Conservation (phyloP, 2,888 invertebrate species). For the Leptothorax acervorum region DNA sequence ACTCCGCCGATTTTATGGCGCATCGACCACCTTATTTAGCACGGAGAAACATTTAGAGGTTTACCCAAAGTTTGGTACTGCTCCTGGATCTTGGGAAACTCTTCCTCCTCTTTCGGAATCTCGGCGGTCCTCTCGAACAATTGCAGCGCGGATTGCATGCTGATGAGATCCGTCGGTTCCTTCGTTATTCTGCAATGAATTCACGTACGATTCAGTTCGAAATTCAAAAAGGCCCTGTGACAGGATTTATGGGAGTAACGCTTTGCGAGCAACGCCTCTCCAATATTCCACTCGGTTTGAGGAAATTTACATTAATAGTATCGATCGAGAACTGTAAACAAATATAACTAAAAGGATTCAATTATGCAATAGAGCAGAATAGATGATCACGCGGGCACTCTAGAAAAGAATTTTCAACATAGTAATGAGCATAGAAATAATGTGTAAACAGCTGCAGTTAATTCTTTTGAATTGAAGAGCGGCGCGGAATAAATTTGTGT, state of each 20-base stretch:
- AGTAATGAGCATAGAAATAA: not conserved
- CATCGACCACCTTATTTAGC: slow-evolving; percentile 56
- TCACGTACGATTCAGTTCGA: slow-evolving; percentile 59
- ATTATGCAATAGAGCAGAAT: slow-evolving; percentile 33
- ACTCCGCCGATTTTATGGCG: slow-evolving; percentile 14
- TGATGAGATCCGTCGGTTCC: slow-evolving; percentile 91
- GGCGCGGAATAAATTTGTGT: not conserved
- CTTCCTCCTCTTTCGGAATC: slow-evolving; percentile 88
- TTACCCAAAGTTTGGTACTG: slow-evolving; percentile 90
- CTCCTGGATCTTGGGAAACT: slow-evolving; percentile 92
- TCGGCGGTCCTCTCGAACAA: slow-evolving; percentile 90
- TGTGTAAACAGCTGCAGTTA: slow-evolving; percentile 14
- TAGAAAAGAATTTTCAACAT: not conserved
- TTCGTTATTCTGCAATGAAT: slow-evolving; percentile 86
- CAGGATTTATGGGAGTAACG: slow-evolving; percentile 58
- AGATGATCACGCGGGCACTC: not conserved
- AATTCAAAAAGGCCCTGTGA: slow-evolving; percentile 50
- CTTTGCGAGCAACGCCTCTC: slow-evolving; percentile 44
- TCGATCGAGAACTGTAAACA: slow-evolving; percentile 48
- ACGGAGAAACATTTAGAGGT: slow-evolving; percentile 67
- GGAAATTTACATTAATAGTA: slow-evolving; percentile 61
- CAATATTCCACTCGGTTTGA: slow-evolving; percentile 45
- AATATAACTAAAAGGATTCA: slow-evolving; percentile 46
- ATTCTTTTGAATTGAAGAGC: not conserved
- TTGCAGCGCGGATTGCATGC: slow-evolving; percentile 90